A percentile compares a stretch with the other conserved stretches of the same genome.
Conservation (phyloP, 2,888 invertebrate genomes). For the Leucania comma region DNA sequence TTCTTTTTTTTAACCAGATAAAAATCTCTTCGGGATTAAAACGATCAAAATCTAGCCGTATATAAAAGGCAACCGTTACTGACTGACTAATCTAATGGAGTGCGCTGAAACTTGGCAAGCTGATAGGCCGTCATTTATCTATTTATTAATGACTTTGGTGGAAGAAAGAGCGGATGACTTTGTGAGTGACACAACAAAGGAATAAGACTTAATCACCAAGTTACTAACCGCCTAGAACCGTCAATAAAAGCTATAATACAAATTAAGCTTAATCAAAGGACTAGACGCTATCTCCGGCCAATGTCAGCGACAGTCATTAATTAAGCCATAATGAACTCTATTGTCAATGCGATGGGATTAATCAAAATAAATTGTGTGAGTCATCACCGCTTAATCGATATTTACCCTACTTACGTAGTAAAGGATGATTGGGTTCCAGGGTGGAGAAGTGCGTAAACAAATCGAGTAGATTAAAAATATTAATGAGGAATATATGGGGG, state of each 20-base stretch:
- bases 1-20: no score
- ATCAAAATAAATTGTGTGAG: conserved; percentile 35
- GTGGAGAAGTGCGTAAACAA: not conserved
- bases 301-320: conserved; percentile 44
- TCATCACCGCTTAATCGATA: conserved; percentile 17
- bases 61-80: no score
- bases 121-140: not conserved
- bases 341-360: conserved; percentile 33
- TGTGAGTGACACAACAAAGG: not conserved
- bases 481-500: not conserved
- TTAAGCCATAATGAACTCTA: conserved; percentile 40
- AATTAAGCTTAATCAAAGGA: conserved; percentile 49
- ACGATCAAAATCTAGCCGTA: no score
- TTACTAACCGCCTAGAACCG: conserved; percentile 12
- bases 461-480: conserved; percentile 15
- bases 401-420: not conserved
- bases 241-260: conserved; percentile 18
- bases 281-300: conserved; percentile 37
- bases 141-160: not conserved
- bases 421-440: not conserved
- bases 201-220: not conserved
- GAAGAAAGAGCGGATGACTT: not conserved
- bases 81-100: no score
- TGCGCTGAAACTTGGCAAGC: no score
- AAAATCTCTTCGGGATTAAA: no score